A percentile compares a stretch with the other conserved stretches of the same genome.
Conservation (phyloP, 1,140 invertebrate species). For the Centruroides sculpturatus region DNA sequence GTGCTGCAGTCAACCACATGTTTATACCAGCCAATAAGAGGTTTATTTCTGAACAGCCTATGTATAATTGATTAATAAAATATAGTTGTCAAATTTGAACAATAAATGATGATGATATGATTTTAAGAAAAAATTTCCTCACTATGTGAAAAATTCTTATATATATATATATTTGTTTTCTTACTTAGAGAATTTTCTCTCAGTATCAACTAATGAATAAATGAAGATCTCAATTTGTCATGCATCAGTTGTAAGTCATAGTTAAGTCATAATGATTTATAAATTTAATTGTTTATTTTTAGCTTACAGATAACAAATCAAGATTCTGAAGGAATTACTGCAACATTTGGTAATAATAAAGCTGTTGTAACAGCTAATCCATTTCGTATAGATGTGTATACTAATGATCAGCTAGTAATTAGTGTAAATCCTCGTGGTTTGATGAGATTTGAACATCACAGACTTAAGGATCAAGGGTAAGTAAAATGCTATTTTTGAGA, state of each 20-base stretch:
- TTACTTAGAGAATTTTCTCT: no score
- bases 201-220: no score
- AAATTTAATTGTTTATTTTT: slow-evolving; percentile 3
- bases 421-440: slow-evolving; percentile 76
- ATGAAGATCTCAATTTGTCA: no score
- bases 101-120: no score
- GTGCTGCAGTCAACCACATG: no score
- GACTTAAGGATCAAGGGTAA: slow-evolving; percentile 47
- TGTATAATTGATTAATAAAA: no score
- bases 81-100: no score
- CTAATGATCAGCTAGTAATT: slow-evolving; percentile 53
- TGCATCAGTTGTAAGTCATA: background rate
- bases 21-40: no score
- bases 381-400: slow-evolving; percentile 70
- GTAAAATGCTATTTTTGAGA: slow-evolving; percentile 8
- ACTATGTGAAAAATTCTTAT: no score
- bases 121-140: no score
- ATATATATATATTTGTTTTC: no score
- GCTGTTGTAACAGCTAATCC: slow-evolving; percentile 56
- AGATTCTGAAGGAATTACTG: slow-evolving; percentile 35
- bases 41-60: no score
- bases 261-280: background rate
- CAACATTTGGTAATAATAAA: slow-evolving; percentile 46
- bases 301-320: slow-evolving; percentile 18
- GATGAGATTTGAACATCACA: slow-evolving; percentile 80